A percentile compares a stretch with the other conserved stretches of the same genome.
Conservation (phyloP, 2,113 vertebrate species). For the Esox niger region DNA sequence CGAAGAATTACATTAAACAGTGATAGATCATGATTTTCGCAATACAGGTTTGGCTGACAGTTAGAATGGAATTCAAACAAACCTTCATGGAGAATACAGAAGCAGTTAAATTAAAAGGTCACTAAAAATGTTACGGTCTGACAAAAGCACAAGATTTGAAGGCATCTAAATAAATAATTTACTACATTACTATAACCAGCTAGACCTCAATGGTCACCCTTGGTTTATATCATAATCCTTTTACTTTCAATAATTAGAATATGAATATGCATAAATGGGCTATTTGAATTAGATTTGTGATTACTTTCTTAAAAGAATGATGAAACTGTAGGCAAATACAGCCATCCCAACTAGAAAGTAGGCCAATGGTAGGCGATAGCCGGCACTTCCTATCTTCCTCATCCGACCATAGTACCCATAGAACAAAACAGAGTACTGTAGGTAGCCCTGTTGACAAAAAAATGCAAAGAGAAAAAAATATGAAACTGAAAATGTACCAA, state of each 20-base stretch:
- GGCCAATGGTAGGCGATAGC: constrained; percentile 90
- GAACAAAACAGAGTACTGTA: constrained; percentile 96
- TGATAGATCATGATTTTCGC: no score
- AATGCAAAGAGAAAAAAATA: background rate
- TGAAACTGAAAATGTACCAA: constrained; percentile 2
- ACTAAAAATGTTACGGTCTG: no score
- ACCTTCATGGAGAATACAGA: no score
- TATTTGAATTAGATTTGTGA: constrained; percentile 3
- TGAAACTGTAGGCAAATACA: constrained; percentile 97
- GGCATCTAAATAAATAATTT: no score
- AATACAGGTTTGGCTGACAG: no score
- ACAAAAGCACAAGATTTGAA: no score
- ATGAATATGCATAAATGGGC: background rate
- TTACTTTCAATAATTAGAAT: background rate
- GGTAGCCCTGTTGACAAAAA: constrained; percentile 85
- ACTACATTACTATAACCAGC: background rate
- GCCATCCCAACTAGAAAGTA: constrained; percentile 98
- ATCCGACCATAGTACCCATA: constrained; percentile 94
- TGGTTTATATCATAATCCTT: background rate
- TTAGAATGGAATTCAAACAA: no score
- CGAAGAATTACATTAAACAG: no score
- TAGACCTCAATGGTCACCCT: background rate
- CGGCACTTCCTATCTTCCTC: constrained; percentile 87
- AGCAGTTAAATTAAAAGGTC: no score
- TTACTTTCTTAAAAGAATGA: constrained; percentile 96